phyloP scores from a whole-genome alignment of 1,140 invertebrate species.

The Drosophila nannoptera region DNA sequence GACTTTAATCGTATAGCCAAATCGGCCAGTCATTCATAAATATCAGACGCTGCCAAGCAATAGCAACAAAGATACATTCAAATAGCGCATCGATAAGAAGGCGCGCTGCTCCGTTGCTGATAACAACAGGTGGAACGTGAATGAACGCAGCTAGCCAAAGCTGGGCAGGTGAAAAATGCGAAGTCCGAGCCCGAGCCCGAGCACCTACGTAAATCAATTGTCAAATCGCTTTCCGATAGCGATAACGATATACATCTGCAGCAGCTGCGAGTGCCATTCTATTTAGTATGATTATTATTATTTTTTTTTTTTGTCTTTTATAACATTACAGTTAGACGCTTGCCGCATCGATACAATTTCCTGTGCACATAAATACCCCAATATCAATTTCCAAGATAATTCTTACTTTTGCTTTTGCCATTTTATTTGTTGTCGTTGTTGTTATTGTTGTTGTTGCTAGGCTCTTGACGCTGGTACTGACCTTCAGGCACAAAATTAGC shows the following conservation, averaged over 20 bases:
- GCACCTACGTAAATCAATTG: slow-evolving; percentile 34
- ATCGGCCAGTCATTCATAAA: slow-evolving; percentile 47
- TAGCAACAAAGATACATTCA: slow-evolving; percentile 36
- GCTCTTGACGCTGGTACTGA: slow-evolving; percentile 57
- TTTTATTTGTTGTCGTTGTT: slow-evolving; percentile 23
- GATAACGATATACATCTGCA: background rate
- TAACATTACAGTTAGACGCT: slow-evolving; percentile 11
- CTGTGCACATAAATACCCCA: slow-evolving; percentile 61
- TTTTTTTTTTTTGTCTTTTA: slow-evolving; percentile 26
- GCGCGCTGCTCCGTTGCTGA: slow-evolving; percentile 9
- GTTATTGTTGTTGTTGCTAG: slow-evolving; percentile 13
- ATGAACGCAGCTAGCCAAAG: slow-evolving; percentile 61
- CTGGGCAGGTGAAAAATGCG: slow-evolving; percentile 5
- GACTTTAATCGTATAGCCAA: too few relatives aligned
- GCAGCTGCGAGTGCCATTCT: background rate
- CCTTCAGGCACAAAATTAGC: slow-evolving; percentile 66
- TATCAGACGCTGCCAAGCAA: slow-evolving; percentile 7
- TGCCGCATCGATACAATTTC: slow-evolving; percentile 52
- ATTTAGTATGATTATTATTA: slow-evolving; percentile 17
- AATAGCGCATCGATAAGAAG: slow-evolving; percentile 54
- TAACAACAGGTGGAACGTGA: slow-evolving; percentile 67
- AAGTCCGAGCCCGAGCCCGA: background rate
- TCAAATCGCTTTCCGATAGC: slow-evolving; percentile 33
- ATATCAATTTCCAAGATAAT: slow-evolving; percentile 67
- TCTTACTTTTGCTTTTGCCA: background rate